Evolutionary conservation across 2,888 invertebrate genomes (phyloP).

Genomic region (Ectropis crepuscularia): DNA sequence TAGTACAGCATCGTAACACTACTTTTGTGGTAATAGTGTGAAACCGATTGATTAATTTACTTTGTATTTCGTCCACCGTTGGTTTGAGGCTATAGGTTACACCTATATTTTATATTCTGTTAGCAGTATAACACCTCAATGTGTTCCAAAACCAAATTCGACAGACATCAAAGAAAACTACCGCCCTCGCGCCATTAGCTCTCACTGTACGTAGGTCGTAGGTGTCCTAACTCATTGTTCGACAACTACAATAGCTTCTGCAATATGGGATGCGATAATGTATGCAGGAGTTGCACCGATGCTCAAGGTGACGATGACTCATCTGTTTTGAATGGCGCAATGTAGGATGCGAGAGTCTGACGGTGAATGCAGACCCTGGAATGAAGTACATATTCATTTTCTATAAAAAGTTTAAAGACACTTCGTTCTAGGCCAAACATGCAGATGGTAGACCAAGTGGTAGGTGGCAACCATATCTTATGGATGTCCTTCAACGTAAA

Average conservation of each 20-base stretch:
- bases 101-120: conserved; percentile 9
- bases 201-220: conserved; percentile 35
- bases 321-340: conserved; percentile 41
- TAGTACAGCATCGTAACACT: too few relatives aligned
- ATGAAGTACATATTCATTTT: too few relatives aligned
- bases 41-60: background rate
- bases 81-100: conserved; percentile 1
- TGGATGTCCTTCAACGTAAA: too few relatives aligned
- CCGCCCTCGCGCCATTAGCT: conserved; percentile 36
- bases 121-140: conserved; percentile 2
- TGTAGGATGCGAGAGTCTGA: conserved; percentile 6
- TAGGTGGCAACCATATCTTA: too few relatives aligned
- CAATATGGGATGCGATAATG: conserved; percentile 63
- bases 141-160: conserved; percentile 11
- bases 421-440: too few relatives aligned
- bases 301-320: conserved; percentile 71
- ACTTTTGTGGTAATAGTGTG: too few relatives aligned
- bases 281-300: conserved; percentile 71
- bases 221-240: conserved; percentile 66
- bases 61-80: background rate
- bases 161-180: conserved; percentile 12
- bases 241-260: conserved; percentile 71
- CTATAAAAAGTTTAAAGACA: too few relatives aligned
- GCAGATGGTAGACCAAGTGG: too few relatives aligned
- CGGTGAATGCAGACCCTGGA: background rate